These are phyloP conservation scores for Heliconius nattereri DNA, from an alignment of 1,140 invertebrate species.

Conservation along the genomic window DNA sequence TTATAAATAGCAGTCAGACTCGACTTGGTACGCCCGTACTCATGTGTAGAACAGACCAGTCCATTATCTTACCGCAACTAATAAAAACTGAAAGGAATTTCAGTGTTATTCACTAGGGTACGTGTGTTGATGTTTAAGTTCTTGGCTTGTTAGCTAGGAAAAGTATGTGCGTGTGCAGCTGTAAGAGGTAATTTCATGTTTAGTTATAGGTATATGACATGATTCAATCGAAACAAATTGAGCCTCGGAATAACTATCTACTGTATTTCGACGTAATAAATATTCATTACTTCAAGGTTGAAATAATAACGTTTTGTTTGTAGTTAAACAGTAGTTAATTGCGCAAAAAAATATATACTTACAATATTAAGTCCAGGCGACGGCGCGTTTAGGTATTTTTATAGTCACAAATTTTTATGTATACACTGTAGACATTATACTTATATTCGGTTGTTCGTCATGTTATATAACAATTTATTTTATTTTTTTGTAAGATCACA, in stretches of 20 bases:
- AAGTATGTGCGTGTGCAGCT: not conserved
- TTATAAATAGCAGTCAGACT: slow-evolving; percentile 73
- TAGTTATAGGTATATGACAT: not conserved
- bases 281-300: slow-evolving; percentile 3
- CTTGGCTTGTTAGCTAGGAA: not conserved
- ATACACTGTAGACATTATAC: too few relatives aligned
- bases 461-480: too few relatives aligned
- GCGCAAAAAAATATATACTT: not conserved
- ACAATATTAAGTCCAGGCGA: too few relatives aligned
- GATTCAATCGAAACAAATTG: slow-evolving; percentile 2
- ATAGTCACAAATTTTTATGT: not conserved
- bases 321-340: too few relatives aligned
- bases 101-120: slow-evolving; percentile 49
- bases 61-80: slow-evolving; percentile 74
- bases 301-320: not conserved
- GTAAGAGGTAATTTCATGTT: not conserved
- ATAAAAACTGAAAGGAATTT: slow-evolving; percentile 74
- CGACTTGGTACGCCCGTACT: slow-evolving; percentile 60
- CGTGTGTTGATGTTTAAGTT: slow-evolving; percentile 47
- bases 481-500: too few relatives aligned
- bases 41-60: slow-evolving; percentile 66
- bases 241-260: not conserved
- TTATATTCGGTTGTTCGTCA: too few relatives aligned
- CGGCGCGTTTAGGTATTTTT: not conserved
- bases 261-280: slow-evolving; percentile 7